Conservation (phyloP, 2,113 vertebrate genomes). For the Microcebus griseorufus region DNA sequence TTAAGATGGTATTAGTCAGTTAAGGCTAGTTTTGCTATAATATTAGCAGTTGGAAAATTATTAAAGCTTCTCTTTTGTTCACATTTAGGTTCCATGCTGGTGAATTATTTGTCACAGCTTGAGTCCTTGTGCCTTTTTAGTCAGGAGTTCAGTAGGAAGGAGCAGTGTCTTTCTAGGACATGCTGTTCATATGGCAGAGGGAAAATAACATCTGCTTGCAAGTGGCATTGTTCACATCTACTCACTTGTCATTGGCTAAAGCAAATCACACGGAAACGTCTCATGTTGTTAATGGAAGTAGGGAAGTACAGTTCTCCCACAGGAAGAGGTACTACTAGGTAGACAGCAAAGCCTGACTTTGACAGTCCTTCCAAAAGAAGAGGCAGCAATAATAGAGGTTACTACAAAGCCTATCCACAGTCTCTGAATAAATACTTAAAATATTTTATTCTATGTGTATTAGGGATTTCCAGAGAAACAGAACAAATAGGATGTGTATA, state of each 20-base stretch:
- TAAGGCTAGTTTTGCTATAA: neutral
- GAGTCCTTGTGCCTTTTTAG: neutral
- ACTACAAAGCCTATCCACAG: neutral
- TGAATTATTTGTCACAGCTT: neutral
- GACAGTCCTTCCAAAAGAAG: neutral
- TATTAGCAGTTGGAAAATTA: neutral
- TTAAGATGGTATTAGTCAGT: neutral
- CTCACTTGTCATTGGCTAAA: neutral
- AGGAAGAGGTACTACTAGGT: neutral
- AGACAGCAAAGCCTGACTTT: neutral
- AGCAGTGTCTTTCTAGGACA: neutral
- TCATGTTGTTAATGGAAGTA: neutral
- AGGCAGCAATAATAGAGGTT: neutral
- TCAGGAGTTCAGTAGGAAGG: neutral
- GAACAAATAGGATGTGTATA: neutral
- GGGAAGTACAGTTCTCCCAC: neutral
- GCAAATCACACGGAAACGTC: neutral
- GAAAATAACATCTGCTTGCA: neutral
- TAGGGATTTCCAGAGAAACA: neutral
- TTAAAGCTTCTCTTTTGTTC: neutral
- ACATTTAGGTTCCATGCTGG: neutral
- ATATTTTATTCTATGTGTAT: neutral
- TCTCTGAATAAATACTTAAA: neutral
- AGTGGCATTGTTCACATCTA: neutral
- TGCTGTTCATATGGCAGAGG: neutral